A percentile compares a stretch with the other conserved stretches of the same genome.
These are phyloP conservation scores for Morone chrysops DNA, from an alignment of 2,113 vertebrate species.

Conservation along the genomic window DNA sequence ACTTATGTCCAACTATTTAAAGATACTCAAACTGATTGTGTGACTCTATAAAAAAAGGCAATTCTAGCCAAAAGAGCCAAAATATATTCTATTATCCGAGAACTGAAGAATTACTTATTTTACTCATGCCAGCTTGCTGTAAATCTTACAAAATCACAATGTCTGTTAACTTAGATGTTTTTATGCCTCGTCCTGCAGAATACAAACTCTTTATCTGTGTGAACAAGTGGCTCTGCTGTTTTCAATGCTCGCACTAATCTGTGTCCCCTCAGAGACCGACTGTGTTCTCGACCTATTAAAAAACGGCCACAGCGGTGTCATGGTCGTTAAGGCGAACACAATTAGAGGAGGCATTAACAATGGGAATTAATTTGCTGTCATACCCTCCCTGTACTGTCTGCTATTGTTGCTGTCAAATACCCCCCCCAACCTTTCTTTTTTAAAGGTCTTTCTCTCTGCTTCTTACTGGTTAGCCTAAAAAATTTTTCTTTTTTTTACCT, in stretches of 20 bases:
- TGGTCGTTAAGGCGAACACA: constrained; percentile 69
- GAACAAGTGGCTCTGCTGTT: constrained; percentile 40
- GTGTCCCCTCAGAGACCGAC: constrained; percentile 58
- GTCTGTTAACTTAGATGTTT: neutral
- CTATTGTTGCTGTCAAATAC: constrained; percentile 46
- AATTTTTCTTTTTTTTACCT: neutral
- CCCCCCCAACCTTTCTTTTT: neutral
- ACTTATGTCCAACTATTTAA: neutral
- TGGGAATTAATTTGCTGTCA: constrained; percentile 75
- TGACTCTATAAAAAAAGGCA: neutral
- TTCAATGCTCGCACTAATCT: constrained; percentile 58
- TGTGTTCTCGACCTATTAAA: constrained; percentile 73
- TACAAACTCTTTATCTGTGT: constrained; percentile 30
- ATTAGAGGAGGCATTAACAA: constrained; percentile 77
- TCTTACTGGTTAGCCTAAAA: neutral
- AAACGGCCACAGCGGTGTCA: constrained; percentile 63
- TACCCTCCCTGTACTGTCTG: constrained; percentile 43
- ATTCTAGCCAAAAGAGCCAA: neutral
- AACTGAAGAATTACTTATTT: neutral
- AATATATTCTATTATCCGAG: neutral
- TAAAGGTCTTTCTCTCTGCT: neutral
- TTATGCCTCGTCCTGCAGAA: constrained; percentile 11
- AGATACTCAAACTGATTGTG: neutral
- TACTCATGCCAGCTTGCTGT: neutral
- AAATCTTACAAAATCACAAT: neutral